A percentile compares a stretch with the other conserved stretches of the same genome.
Evolutionary conservation across 30 jellyfish, hydroid and myxozoan genomes (phyloP).

Genomic region (Cassiopea xamachana): DNA sequence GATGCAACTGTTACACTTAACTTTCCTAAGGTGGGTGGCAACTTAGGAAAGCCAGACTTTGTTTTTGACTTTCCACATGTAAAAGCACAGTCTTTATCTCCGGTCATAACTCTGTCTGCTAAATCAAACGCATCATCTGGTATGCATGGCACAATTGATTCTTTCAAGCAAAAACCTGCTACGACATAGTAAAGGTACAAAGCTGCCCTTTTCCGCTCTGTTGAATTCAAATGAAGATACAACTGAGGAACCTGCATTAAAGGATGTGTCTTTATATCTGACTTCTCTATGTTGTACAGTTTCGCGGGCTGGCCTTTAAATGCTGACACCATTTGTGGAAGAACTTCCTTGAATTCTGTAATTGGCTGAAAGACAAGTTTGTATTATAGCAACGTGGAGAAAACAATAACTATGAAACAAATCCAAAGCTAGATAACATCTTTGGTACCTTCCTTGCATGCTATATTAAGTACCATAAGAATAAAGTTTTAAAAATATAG

Average conservation of each 20-base stretch:
- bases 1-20: slow-evolving; percentile 45
- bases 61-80: slow-evolving; percentile 56
- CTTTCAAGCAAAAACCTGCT: slow-evolving; percentile 60
- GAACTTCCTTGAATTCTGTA: slow-evolving; percentile 37
- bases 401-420: no score
- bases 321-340: slow-evolving; percentile 32
- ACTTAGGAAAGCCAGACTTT: slow-evolving; percentile 41
- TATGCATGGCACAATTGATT: slow-evolving; percentile 38
- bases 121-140: slow-evolving; percentile 60
- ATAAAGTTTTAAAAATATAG: no score
- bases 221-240: slow-evolving; percentile 38
- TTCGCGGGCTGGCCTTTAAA: slow-evolving; percentile 46
- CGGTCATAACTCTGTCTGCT: slow-evolving; percentile 64
- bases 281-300: slow-evolving; percentile 23
- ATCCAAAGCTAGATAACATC: background rate
- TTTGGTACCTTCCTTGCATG: no score
- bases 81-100: slow-evolving; percentile 61
- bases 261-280: slow-evolving; percentile 31
- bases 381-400: background rate
- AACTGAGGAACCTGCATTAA: slow-evolving; percentile 58
- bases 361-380: slow-evolving; percentile 19
- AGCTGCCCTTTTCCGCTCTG: slow-evolving; percentile 52
- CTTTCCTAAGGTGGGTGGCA: slow-evolving; percentile 44
- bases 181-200: slow-evolving; percentile 36
- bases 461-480: no score